These are phyloP conservation scores for Eptesicus fuscus DNA, from an alignment of 2,113 vertebrate species.

Conservation along the genomic window DNA sequence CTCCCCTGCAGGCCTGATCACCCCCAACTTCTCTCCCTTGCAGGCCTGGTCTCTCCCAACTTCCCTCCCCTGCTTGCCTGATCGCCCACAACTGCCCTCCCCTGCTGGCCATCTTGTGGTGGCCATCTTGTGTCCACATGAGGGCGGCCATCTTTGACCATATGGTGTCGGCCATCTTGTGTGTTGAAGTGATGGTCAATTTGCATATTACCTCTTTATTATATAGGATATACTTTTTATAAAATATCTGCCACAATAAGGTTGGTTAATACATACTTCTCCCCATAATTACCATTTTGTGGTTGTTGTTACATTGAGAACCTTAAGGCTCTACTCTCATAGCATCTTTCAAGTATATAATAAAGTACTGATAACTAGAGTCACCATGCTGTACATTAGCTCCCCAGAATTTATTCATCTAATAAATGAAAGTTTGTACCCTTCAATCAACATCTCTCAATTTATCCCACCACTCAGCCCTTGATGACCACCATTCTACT, in stretches of 20 bases:
- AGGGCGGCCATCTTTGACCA: too few species aligned
- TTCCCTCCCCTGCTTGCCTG: too few species aligned
- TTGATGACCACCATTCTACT: neutral
- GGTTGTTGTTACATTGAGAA: neutral
- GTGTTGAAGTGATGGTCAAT: too few species aligned
- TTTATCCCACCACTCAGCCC: neutral
- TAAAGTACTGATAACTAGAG: neutral
- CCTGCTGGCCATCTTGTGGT: too few species aligned
- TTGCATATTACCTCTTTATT: neutral
- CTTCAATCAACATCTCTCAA: neutral
- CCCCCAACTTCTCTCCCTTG: too few species aligned
- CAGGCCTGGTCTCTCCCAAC: too few species aligned
- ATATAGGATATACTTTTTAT: neutral
- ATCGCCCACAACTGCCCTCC: too few species aligned
- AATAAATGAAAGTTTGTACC: neutral
- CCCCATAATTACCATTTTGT: neutral
- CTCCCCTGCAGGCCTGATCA: too few species aligned
- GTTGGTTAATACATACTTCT: neutral
- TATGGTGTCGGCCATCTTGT: too few species aligned
- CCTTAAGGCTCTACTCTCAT: neutral
- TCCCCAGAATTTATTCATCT: neutral
- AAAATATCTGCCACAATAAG: neutral
- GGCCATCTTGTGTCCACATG: too few species aligned
- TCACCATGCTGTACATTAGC: neutral
- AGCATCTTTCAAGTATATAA: neutral